phyloP scores from a whole-genome alignment of 2,888 invertebrate species.

The Macaria notata region DNA sequence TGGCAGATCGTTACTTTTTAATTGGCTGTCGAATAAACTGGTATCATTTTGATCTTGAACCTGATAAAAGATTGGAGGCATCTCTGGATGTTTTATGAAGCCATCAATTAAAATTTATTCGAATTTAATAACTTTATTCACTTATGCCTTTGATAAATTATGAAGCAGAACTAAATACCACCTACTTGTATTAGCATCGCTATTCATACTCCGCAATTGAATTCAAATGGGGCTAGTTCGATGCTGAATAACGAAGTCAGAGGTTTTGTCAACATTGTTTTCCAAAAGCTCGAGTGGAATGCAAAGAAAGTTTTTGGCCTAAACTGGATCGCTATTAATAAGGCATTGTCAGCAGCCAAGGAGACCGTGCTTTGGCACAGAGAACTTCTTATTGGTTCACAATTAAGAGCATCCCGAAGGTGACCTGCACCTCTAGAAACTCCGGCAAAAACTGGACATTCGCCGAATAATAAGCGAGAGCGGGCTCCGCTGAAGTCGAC shows the following conservation, averaged over 20 bases:
- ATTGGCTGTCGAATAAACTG: slow-evolving; percentile 58
- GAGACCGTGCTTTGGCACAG: slow-evolving; percentile 47
- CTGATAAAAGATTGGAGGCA: background rate
- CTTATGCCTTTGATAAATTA: background rate
- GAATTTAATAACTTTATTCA: slow-evolving; percentile 2
- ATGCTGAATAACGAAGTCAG: slow-evolving; percentile 11
- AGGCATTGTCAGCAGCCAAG: slow-evolving; percentile 55
- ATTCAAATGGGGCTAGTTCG: slow-evolving; percentile 26
- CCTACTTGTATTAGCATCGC: slow-evolving; percentile 1
- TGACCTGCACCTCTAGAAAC: slow-evolving; percentile 69
- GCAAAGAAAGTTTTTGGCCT: slow-evolving; percentile 33
- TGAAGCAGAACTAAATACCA: slow-evolving; percentile 9
- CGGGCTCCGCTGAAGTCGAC: slow-evolving; percentile 70
- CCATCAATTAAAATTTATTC: background rate
- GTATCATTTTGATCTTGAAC: slow-evolving; percentile 10
- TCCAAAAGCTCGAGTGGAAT: slow-evolving; percentile 19
- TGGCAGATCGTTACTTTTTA: slow-evolving; percentile 69
- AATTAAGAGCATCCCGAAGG: slow-evolving; percentile 75
- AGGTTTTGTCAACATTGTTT: slow-evolving; percentile 33
- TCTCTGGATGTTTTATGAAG: background rate
- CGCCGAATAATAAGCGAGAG: slow-evolving; percentile 72
- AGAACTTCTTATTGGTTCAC: slow-evolving; percentile 73
- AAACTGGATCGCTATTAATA: slow-evolving; percentile 55
- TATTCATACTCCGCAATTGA: slow-evolving; percentile 24
- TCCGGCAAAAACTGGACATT: slow-evolving; percentile 68